Conservation (phyloP, 2,888 invertebrate species). For the Exocentrus adspersus region DNA sequence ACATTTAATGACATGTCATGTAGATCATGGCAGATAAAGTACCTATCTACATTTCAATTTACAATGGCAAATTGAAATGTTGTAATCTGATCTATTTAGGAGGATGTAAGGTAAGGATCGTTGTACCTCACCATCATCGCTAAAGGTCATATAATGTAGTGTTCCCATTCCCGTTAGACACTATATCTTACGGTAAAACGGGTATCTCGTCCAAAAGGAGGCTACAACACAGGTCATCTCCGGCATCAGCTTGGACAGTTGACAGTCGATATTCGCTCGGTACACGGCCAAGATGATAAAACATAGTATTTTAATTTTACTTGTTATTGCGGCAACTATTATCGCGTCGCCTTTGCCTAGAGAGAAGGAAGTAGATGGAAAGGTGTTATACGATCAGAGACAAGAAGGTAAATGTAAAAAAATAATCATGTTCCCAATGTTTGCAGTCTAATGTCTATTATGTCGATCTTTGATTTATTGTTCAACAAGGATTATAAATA, state of each 20-base stretch:
- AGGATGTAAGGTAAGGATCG: too few relatives aligned
- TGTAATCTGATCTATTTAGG: too few relatives aligned
- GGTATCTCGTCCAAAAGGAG: constrained; percentile 28
- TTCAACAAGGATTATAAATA: too few relatives aligned
- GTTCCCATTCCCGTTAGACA: constrained; percentile 18
- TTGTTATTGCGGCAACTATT: constrained; percentile 37
- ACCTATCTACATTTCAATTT: too few relatives aligned
- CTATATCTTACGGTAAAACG: constrained; percentile 42
- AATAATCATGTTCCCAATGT: too few relatives aligned
- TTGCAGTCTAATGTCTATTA: too few relatives aligned
- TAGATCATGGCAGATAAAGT: too few relatives aligned
- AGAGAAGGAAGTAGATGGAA: constrained; percentile 23
- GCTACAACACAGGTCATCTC: constrained; percentile 41
- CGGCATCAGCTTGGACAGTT: constrained; percentile 33
- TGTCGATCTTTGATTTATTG: too few relatives aligned
- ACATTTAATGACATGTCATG: too few relatives aligned
- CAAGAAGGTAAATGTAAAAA: constrained; percentile 71
- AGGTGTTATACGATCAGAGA: constrained; percentile 72
- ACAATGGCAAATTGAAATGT: too few relatives aligned
- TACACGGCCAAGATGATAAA: constrained; percentile 32
- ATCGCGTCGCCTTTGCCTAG: constrained; percentile 57
- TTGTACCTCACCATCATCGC: neutral
- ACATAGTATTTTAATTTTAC: constrained; percentile 22
- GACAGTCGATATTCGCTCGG: constrained; percentile 37
- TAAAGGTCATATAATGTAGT: constrained; percentile 6